Percentiles rank a stretch among this genome's conserved stretches.
Conservation (phyloP, 2,888 invertebrate species). For the Erannis defoliaria region DNA sequence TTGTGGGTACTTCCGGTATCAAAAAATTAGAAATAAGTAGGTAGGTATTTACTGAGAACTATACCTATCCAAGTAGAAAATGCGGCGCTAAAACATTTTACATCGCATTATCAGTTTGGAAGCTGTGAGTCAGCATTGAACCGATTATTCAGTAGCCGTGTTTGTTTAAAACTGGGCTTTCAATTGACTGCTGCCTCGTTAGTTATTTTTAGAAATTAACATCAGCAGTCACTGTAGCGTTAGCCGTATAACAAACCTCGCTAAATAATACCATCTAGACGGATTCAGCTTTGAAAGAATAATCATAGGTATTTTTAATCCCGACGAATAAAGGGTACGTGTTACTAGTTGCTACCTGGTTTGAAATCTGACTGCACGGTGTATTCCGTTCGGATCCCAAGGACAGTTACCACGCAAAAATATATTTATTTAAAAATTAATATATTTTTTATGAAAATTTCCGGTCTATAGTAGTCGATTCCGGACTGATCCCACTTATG, state of each 20-base stretch:
- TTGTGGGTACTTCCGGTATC: too few species aligned
- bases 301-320: not conserved
- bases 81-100: constrained; percentile 2
- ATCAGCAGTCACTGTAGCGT: constrained; percentile 44
- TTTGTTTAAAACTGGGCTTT: constrained; percentile 31
- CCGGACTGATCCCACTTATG: too few species aligned
- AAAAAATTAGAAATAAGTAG: not conserved
- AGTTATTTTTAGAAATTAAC: constrained; percentile 64
- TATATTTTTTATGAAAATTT: too few species aligned
- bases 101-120: constrained; percentile 6
- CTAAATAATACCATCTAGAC: constrained; percentile 6
- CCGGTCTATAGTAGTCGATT: too few species aligned
- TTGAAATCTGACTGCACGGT: too few species aligned
- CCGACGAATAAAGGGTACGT: too few species aligned
- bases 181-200: constrained; percentile 36
- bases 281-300: not conserved
- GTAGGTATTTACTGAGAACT: too few species aligned
- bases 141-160: constrained; percentile 6
- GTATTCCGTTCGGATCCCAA: too few species aligned
- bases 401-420: too few species aligned
- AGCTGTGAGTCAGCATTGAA: constrained; percentile 2
- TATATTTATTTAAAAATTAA: too few species aligned
- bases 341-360: too few species aligned
- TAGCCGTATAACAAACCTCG: constrained; percentile 40
- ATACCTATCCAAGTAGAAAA: not conserved